phyloP scores from a whole-genome alignment of 2,888 invertebrate species.

The Ornithoptera priamus region DNA sequence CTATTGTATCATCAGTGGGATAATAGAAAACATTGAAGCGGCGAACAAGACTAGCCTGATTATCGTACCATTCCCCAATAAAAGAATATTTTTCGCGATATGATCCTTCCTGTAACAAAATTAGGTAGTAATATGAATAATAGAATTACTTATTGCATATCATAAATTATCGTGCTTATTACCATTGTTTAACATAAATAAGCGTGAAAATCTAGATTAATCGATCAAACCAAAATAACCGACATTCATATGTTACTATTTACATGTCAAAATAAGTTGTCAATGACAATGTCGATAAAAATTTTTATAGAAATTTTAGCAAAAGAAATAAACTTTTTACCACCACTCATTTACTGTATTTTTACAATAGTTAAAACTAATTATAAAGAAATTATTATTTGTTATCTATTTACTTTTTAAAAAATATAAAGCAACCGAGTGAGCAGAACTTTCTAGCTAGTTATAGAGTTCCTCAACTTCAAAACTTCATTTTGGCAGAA shows the following conservation, averaged over 20 bases:
- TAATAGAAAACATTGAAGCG: constrained; percentile 89
- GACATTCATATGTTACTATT: constrained; percentile 1
- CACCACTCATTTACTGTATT: background rate
- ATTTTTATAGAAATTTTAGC: background rate
- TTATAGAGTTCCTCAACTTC: too few species aligned
- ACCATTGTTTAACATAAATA: constrained; percentile 22
- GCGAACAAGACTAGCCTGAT: constrained; percentile 85
- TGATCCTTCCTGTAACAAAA: constrained; percentile 61
- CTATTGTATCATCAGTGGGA: constrained; percentile 87
- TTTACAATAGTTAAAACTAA: background rate
- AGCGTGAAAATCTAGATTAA: constrained; percentile 1
- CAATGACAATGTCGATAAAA: background rate
- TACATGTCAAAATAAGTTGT: background rate
- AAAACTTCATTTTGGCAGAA: too few species aligned
- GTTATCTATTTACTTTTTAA: background rate
- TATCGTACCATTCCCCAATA: constrained; percentile 93
- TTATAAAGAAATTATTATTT: background rate
- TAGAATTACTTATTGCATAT: background rate
- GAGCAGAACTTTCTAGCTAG: too few species aligned
- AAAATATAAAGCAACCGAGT: background rate
- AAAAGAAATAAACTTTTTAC: background rate
- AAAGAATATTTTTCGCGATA: constrained; percentile 81
- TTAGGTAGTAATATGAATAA: background rate
- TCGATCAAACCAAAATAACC: constrained; percentile 21
- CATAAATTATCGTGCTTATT: background rate